phyloP scores from a whole-genome alignment of 2,113 vertebrate genomes.

The Podocnemis expansa region DNA sequence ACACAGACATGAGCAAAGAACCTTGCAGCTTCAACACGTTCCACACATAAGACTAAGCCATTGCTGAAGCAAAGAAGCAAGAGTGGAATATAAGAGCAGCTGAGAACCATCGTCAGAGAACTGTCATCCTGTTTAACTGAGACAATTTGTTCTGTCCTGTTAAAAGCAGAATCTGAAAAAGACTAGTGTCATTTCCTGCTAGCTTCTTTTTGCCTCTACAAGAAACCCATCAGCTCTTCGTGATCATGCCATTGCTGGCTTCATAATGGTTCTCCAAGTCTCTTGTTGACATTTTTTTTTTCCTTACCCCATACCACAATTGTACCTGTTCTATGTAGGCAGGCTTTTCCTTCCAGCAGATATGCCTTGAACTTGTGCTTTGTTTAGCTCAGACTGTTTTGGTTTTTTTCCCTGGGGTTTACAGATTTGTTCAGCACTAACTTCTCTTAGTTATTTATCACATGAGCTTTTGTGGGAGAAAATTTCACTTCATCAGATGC shows the following conservation, averaged over 20 bases:
- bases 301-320: background rate
- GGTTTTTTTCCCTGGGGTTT: slow-evolving; percentile 3
- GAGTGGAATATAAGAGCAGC: background rate
- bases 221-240: background rate
- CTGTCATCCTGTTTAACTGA: slow-evolving; percentile 22
- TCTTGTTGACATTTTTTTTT: background rate
- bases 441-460: background rate
- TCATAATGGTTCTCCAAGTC: background rate
- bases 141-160: background rate
- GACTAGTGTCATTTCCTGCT: background rate
- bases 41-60: slow-evolving; percentile 28
- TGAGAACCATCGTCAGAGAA: slow-evolving; percentile 25
- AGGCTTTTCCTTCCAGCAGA: background rate
- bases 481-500: too few species aligned
- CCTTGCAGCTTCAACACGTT: background rate
- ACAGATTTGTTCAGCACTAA: background rate
- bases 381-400: background rate
- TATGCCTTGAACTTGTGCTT: background rate
- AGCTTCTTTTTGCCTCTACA: background rate
- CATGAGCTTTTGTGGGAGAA: too few species aligned
- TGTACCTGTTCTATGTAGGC: background rate
- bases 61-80: background rate
- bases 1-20: slow-evolving; percentile 16
- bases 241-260: background rate
- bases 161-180: background rate